These are phyloP conservation scores for Hirtodrosophila confusa DNA, from an alignment of 2,888 invertebrate genomes.

Conservation along the genomic window DNA sequence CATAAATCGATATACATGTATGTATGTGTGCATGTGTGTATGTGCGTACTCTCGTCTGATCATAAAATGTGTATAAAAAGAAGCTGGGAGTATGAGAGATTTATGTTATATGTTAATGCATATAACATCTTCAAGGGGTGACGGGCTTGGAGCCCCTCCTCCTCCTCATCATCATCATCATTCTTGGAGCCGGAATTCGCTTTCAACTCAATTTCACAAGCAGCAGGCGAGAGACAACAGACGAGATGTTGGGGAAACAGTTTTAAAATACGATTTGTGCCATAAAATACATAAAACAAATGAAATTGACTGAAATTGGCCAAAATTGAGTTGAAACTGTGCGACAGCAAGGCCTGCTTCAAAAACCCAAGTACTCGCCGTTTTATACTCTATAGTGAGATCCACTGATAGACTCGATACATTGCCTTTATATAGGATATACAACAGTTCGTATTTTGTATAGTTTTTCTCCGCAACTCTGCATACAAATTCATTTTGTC, in stretches of 20 bases:
- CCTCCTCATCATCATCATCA: no score
- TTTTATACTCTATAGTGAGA: no score
- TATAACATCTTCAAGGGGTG: slow-evolving; percentile 5
- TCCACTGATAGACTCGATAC: no score
- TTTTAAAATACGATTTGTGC: slow-evolving; percentile 58
- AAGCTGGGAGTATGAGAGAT: slow-evolving; percentile 37
- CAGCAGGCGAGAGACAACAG: neutral
- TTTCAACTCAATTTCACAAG: slow-evolving; percentile 35
- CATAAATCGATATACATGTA: slow-evolving; percentile 38
- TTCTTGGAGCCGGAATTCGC: no score
- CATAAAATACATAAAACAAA: slow-evolving; percentile 43
- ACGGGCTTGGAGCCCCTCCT: no score
- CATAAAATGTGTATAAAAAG: slow-evolving; percentile 54
- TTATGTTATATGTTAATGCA: slow-evolving; percentile 53
- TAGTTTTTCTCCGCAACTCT: no score
- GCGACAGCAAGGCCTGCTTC: neutral
- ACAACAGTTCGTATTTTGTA: no score
- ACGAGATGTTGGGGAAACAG: slow-evolving; percentile 24
- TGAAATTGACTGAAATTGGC: slow-evolving; percentile 42
- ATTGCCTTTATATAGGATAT: no score
- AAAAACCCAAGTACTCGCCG: no score
- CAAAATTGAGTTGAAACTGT: slow-evolving; percentile 19
- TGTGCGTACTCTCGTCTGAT: slow-evolving; percentile 36
- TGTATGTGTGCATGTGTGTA: slow-evolving; percentile 2
- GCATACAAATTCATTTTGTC: no score